Percentiles rank a stretch among this genome's conserved stretches.
These are phyloP conservation scores for Pipistrellus kuhlii DNA, from an alignment of 2,797 vertebrate genomes.

Conservation along the genomic window DNA sequence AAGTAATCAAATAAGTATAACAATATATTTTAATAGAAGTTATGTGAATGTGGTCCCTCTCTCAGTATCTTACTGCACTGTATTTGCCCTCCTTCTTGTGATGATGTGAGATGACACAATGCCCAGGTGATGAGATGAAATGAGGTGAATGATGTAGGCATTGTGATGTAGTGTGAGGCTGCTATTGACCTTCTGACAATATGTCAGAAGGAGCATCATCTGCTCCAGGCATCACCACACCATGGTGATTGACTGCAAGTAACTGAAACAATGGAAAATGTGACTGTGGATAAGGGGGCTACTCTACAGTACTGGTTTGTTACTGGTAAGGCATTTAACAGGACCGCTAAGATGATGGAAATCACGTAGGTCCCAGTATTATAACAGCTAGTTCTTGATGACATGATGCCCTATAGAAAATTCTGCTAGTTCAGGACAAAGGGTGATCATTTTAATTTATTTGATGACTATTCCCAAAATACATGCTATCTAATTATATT, in stretches of 20 bases:
- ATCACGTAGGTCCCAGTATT: background rate
- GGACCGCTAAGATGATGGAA: background rate
- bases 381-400: background rate
- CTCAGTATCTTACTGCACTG: background rate
- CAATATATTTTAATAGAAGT: background rate
- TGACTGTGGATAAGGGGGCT: background rate
- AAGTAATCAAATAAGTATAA: background rate
- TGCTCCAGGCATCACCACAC: background rate
- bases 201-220: background rate
- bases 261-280: background rate
- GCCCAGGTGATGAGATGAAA: background rate
- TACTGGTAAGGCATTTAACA: background rate
- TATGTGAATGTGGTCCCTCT: background rate
- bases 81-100: background rate
- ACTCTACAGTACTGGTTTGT: background rate
- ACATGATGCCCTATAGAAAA: background rate
- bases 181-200: background rate
- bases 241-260: background rate
- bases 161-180: background rate
- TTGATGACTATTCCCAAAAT: constrained; percentile 27
- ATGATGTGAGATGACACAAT: background rate
- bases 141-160: background rate
- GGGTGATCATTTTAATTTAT: constrained; percentile 5
- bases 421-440: background rate
- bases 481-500: background rate